Evolutionary conservation across 2,113 vertebrate genomes (phyloP).

Genomic region (Menidia beryllina): DNA sequence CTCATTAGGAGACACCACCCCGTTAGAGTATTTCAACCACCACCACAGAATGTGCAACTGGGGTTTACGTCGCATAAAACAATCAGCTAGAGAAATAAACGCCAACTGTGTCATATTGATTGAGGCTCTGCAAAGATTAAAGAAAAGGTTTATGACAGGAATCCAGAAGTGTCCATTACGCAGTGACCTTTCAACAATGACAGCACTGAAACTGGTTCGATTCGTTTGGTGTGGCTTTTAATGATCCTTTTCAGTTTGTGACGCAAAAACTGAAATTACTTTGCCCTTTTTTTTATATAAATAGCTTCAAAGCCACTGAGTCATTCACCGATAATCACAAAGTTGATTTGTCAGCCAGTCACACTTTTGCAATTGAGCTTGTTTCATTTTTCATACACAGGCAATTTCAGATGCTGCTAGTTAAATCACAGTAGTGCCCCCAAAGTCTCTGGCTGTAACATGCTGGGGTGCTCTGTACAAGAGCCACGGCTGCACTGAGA

Average conservation of each 20-base stretch:
- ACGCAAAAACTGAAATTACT: slow-evolving; percentile 53
- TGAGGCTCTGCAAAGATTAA: slow-evolving; percentile 14
- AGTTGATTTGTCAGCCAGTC: slow-evolving; percentile 58
- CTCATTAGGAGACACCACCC: slow-evolving; percentile 66
- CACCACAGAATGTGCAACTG: slow-evolving; percentile 28
- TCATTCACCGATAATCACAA: slow-evolving; percentile 51
- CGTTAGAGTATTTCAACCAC: slow-evolving; percentile 48
- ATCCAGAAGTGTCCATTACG: slow-evolving; percentile 1
- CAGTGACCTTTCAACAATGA: slow-evolving; percentile 24
- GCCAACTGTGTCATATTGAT: slow-evolving; percentile 45
- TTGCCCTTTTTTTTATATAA: slow-evolving; percentile 38
- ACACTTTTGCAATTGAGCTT: slow-evolving; percentile 36
- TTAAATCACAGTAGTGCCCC: slow-evolving; percentile 56
- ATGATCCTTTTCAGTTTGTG: slow-evolving; percentile 56
- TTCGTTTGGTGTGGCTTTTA: slow-evolving; percentile 50
- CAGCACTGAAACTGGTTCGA: slow-evolving; percentile 36
- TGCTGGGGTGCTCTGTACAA: slow-evolving; percentile 14
- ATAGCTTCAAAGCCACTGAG: slow-evolving; percentile 63
- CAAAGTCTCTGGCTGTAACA: slow-evolving; percentile 9
- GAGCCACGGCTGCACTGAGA: slow-evolving; percentile 5
- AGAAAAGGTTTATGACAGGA: not conserved
- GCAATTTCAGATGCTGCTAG: slow-evolving; percentile 36
- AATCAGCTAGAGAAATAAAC: slow-evolving; percentile 35
- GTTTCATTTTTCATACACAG: slow-evolving; percentile 62
- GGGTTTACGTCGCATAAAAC: slow-evolving; percentile 36